These are phyloP conservation scores for Timandra comae DNA, from an alignment of 2,888 invertebrate genomes.

Conservation along the genomic window DNA sequence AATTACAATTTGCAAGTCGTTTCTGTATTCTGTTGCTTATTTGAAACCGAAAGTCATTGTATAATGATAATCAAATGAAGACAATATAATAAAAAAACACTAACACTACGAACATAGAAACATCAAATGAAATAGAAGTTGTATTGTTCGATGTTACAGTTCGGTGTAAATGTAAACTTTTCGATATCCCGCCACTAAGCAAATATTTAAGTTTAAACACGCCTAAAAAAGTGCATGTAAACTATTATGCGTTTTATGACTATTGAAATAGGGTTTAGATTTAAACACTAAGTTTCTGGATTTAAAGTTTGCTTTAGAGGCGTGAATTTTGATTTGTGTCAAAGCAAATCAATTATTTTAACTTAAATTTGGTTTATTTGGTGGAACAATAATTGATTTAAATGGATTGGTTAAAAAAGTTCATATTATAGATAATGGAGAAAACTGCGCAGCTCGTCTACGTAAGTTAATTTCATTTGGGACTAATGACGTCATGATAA, in stretches of 20 bases:
- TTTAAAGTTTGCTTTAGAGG: constrained; percentile 23
- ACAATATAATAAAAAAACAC: too few species aligned
- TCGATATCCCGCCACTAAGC: constrained; percentile 30
- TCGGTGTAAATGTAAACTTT: constrained; percentile 25
- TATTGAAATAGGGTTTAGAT: neutral
- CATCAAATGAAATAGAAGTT: too few species aligned
- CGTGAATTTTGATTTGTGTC: constrained; percentile 37
- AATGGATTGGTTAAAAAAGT: too few species aligned
- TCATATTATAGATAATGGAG: too few species aligned
- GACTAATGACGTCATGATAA: too few species aligned
- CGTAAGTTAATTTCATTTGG: too few species aligned
- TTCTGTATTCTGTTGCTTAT: neutral
- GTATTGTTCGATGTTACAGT: constrained; percentile 2
- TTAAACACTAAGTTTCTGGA: too few species aligned
- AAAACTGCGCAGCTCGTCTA: too few species aligned
- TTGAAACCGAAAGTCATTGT: neutral
- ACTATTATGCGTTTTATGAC: constrained; percentile 18
- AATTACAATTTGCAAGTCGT: too few species aligned
- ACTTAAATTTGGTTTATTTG: constrained; percentile 10
- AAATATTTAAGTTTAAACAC: constrained; percentile 25
- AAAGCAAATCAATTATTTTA: constrained; percentile 13
- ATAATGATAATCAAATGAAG: too few species aligned
- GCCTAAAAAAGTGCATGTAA: constrained; percentile 23
- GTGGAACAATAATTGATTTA: constrained; percentile 20
- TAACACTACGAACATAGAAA: too few species aligned